These are phyloP conservation scores for Caenorhabditis parvicauda DNA, from an alignment of 2,888 invertebrate genomes.

Conservation along the genomic window DNA sequence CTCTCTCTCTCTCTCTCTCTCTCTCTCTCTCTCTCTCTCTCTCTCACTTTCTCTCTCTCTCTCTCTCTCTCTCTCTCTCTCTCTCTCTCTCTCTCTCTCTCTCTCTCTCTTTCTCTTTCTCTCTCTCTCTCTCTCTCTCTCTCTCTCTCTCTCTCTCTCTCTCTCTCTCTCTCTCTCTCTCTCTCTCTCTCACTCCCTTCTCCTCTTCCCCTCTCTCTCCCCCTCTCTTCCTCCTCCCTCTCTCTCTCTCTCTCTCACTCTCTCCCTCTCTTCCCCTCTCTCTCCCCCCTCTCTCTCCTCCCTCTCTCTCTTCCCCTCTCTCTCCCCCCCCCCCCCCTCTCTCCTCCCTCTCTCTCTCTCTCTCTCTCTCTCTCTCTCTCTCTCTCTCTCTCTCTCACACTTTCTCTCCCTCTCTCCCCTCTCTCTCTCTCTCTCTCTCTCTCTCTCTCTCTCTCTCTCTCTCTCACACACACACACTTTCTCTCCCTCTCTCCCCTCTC, in stretches of 20 bases:
- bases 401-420: too few species aligned
- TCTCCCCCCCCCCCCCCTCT: background rate
- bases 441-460: too few species aligned
- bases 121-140: background rate
- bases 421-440: too few species aligned
- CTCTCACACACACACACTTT: too few species aligned
- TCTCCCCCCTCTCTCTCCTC: background rate
- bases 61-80: background rate
- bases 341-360: too few species aligned
- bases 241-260: background rate
- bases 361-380: too few species aligned
- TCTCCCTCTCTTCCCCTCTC: background rate
- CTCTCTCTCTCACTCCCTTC: conserved; percentile 1
- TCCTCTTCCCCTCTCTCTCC: background rate
- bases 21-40: conserved; percentile 1
- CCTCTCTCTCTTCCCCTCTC: background rate
- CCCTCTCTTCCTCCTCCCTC: background rate
- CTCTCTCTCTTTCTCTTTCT: conserved; percentile 1
- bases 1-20: conserved; percentile 14
- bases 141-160: background rate
- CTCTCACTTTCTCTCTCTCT: background rate
- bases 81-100: background rate
- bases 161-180: conserved; percentile 1
- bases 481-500: too few species aligned
- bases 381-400: too few species aligned